These are phyloP conservation scores for Actinia tenebrosa DNA, from an alignment of 64 coral and sea anemone genomes.

Conservation along the genomic window DNA sequence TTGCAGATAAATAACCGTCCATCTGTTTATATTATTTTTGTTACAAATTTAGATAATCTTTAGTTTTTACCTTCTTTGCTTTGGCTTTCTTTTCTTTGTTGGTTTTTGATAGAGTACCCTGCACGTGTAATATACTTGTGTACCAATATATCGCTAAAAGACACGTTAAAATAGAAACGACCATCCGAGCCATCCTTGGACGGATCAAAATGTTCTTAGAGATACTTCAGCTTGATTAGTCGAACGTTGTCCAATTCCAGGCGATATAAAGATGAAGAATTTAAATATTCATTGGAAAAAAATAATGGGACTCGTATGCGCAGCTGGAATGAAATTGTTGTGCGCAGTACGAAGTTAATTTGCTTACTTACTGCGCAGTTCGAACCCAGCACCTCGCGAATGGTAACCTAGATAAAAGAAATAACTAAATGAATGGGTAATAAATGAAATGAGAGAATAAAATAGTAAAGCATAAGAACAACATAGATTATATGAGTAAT, in stretches of 20 bases:
- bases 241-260: not conserved
- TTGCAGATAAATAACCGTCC: not conserved
- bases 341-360: not conserved
- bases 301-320: not conserved
- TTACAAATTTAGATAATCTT: not conserved
- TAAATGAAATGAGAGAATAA: not conserved
- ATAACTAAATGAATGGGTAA: not conserved
- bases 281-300: constrained; percentile 16
- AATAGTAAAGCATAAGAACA: not conserved
- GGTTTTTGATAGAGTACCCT: constrained; percentile 21
- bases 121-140: not conserved
- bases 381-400: not conserved
- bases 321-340: not conserved
- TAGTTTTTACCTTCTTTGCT: constrained; percentile 3
- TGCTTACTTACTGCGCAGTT: not conserved
- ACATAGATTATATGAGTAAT: too few species aligned
- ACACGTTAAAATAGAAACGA: not conserved
- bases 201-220: not conserved
- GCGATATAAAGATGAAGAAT: not conserved
- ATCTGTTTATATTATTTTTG: not conserved
- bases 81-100: constrained; percentile 19
- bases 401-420: not conserved
- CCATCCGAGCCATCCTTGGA: not conserved
- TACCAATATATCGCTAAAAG: not conserved
- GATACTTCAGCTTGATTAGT: not conserved